These are phyloP conservation scores for Andricus curvator DNA, from an alignment of 2,888 invertebrate genomes.

Conservation along the genomic window DNA sequence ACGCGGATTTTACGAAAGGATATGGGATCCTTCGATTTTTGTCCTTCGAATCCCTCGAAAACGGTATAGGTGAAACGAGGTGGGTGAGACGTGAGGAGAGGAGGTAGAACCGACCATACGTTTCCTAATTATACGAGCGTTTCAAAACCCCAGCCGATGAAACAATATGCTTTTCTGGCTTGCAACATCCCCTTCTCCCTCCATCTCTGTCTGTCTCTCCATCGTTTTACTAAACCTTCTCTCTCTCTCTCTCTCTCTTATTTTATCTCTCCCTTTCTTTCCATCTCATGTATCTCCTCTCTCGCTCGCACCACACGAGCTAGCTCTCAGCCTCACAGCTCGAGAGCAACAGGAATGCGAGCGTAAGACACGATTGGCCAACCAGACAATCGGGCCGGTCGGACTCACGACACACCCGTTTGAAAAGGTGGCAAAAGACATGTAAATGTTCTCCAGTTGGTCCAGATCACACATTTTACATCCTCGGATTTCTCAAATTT, in stretches of 20 bases:
- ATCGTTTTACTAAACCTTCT: slow-evolving; percentile 46
- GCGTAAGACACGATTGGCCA: slow-evolving; percentile 72
- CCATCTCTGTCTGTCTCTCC: slow-evolving; percentile 39
- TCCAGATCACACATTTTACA: slow-evolving; percentile 5
- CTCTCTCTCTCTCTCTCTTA: slow-evolving; percentile 55
- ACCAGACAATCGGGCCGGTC: slow-evolving; percentile 56
- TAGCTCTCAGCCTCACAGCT: slow-evolving; percentile 48
- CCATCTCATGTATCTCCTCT: slow-evolving; percentile 42
- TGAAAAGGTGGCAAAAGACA: slow-evolving; percentile 49
- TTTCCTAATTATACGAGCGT: slow-evolving; percentile 75
- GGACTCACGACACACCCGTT: slow-evolving; percentile 54
- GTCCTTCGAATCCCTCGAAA: slow-evolving; percentile 38
- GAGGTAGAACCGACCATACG: slow-evolving; percentile 57
- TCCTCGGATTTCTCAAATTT: not conserved
- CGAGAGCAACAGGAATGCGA: slow-evolving; percentile 70
- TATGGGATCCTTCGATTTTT: slow-evolving; percentile 38
- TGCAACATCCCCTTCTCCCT: slow-evolving; percentile 64
- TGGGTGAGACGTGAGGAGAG: slow-evolving; percentile 53
- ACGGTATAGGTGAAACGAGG: slow-evolving; percentile 37
- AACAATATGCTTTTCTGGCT: slow-evolving; percentile 76
- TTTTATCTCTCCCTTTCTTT: slow-evolving; percentile 16
- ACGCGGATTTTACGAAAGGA: slow-evolving; percentile 29
- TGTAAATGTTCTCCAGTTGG: slow-evolving; percentile 6
- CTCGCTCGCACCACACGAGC: slow-evolving; percentile 60
- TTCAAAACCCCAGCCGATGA: slow-evolving; percentile 76